Base-by-base conservation (phyloP, 2,797 vertebrate genomes). In the Adrianichthys oophorus region DNA sequence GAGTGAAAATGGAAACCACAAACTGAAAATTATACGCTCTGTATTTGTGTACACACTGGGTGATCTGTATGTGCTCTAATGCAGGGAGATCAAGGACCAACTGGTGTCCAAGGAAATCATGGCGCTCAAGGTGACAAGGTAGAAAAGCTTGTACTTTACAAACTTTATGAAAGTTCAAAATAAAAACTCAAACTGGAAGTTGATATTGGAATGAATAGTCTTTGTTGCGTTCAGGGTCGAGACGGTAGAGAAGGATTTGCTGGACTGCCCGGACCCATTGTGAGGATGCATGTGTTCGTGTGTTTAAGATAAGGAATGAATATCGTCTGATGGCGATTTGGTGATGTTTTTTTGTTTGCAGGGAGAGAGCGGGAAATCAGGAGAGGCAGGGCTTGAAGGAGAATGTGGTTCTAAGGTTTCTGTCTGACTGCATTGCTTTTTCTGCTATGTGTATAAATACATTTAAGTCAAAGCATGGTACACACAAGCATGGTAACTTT, bases 381-480 rank as follows among this genome's bases (percentile, higher is more conserved):
- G 92, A 87, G 80, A 85, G 17, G 60, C 21, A 61, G 92, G 92
- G 75, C 72, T 54, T 72, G 88, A 90, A 82, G 92, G 92, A 91
- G 87, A 90, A 66, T 87, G 90, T 70, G 92, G 92, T 92, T 91
- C 92, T 85, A 93, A 93, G 92, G 92, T 93, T 92, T 85, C 67
- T 87, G 82, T 84, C 52, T 89, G 79, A 62, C 76, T 84, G 54
- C 68, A 63, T 70, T 83, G 87, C 48, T 77, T 70, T 66, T 59
- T 70, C 42, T 62, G 48, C 59, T 16, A 43, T 48, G 19, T 66
- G 24, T 65, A 50, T 23, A 18, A 4, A 5, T 64, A 48, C 7
- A 24, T 16, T 26, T 19, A 24, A 5, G 42, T 32, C 15, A 49
- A 23, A 5, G 12, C 21, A 32, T 52, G 15, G 14, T 19, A 14